Evolutionary conservation across 92 coral and sea anemone genomes (phyloP).

Genomic region (Porites divaricata): DNA sequence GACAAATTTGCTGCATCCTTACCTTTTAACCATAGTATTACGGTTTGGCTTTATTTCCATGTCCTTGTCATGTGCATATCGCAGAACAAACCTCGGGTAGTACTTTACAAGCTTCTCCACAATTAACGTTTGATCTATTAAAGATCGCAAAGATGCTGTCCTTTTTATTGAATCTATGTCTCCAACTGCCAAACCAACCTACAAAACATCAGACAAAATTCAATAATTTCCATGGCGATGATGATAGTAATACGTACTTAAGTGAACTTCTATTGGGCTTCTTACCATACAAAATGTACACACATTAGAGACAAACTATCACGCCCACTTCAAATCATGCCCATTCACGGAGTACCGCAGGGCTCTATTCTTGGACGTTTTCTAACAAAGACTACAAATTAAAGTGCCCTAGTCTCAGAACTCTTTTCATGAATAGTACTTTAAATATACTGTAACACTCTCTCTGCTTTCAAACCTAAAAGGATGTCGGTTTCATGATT

Average conservation of each 20-base stretch:
- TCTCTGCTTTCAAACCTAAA: too few species aligned
- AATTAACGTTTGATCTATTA: conserved; percentile 64
- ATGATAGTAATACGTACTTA: background rate
- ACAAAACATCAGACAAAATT: background rate
- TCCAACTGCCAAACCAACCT: conserved; percentile 92
- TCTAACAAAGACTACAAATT: too few species aligned
- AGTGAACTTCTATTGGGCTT: too few species aligned
- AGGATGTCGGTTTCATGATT: too few species aligned
- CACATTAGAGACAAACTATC: too few species aligned
- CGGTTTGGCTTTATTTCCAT: conserved; percentile 64
- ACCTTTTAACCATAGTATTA: conserved; percentile 53
- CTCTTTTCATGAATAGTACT: too few species aligned
- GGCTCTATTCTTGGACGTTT: too few species aligned
- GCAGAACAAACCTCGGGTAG: conserved; percentile 54
- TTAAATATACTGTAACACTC: too few species aligned
- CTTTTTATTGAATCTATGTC: conserved; percentile 80
- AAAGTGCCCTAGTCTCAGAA: too few species aligned
- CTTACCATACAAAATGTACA: background rate
- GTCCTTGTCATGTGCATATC: conserved; percentile 30
- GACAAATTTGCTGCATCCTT: background rate
- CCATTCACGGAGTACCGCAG: too few species aligned
- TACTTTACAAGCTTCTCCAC: conserved; percentile 51
- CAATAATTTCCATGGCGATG: background rate
- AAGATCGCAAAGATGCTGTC: conserved; percentile 59
- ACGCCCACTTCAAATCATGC: too few species aligned